phyloP scores from a whole-genome alignment of 2,113 vertebrate species.

The Acanthisitta chloris region DNA sequence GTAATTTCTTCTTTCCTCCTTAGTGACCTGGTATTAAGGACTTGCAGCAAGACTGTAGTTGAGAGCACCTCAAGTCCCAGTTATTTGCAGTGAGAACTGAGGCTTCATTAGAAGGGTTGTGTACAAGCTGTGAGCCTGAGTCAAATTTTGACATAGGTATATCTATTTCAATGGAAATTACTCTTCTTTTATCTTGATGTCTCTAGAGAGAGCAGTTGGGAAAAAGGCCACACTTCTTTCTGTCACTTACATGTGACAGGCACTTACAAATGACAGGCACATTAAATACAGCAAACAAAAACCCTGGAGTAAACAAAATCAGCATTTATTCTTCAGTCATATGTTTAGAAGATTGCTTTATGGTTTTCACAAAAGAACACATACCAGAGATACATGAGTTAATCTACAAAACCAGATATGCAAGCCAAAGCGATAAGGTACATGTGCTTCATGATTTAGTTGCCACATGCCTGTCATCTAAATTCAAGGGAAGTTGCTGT shows the following conservation, averaged over 20 bases:
- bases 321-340: conserved; percentile 61
- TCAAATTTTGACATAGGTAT: accelerated
- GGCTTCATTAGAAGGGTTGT: not conserved
- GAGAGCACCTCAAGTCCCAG: not conserved
- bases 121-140: not conserved
- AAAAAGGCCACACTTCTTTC: not conserved
- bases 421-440: not conserved
- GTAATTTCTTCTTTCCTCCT: not conserved
- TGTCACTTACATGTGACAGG: not conserved
- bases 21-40: not conserved
- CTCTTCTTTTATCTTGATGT: not conserved
- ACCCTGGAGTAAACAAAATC: conserved; percentile 52
- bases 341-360: not conserved
- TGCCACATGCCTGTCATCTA: not conserved
- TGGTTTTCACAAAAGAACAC: conserved; percentile 17
- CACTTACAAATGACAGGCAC: not conserved
- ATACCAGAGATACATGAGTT: not conserved
- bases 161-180: not conserved
- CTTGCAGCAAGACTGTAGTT: not conserved
- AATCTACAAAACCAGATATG: not conserved
- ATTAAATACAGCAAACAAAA: conserved; percentile 24
- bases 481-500: not conserved
- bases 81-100: not conserved
- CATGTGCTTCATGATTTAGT: not conserved
- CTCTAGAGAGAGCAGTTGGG: not conserved